Percentiles rank a stretch among this genome's conserved stretches.
Evolutionary conservation across 2,888 invertebrate genomes (phyloP).

Genomic region (Limnephilus lunatus): DNA sequence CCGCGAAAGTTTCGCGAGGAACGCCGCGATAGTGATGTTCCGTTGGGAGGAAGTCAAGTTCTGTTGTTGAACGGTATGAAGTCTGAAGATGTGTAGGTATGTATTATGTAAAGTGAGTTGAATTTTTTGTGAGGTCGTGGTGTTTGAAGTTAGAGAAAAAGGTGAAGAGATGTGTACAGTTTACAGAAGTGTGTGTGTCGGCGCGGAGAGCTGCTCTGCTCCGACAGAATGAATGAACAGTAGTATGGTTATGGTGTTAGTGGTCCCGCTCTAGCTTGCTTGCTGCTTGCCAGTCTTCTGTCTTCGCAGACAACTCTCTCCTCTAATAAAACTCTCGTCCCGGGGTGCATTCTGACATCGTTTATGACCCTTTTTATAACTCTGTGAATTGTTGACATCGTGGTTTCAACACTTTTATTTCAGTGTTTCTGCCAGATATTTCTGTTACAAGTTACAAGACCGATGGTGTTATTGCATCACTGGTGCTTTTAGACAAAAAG

Average conservation of each 20-base stretch:
- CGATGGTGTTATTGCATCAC: neutral
- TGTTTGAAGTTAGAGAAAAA: constrained; percentile 11
- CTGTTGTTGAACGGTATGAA: neutral
- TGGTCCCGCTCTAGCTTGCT: constrained; percentile 29
- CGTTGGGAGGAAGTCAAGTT: neutral
- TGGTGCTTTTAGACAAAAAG: neutral
- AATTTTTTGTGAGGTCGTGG: neutral
- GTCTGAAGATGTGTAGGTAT: neutral
- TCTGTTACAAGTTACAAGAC: neutral
- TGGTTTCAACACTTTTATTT: neutral
- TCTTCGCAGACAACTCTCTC: constrained; percentile 32
- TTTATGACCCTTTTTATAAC: constrained; percentile 6
- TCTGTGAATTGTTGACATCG: constrained; percentile 3
- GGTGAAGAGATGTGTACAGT: constrained; percentile 9
- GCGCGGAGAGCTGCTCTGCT: neutral
- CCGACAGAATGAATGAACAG: constrained; percentile 53
- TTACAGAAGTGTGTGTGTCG: neutral
- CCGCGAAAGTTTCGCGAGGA: neutral
- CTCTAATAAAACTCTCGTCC: constrained; percentile 33
- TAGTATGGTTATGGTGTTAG: constrained; percentile 39
- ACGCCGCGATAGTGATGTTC: no score
- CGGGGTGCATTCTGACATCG: constrained; percentile 30
- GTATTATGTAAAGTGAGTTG: neutral
- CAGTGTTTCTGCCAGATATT: neutral
- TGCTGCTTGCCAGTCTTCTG: neutral